Base-by-base conservation (phyloP, 2,113 vertebrate genomes). In the Parus major region DNA sequence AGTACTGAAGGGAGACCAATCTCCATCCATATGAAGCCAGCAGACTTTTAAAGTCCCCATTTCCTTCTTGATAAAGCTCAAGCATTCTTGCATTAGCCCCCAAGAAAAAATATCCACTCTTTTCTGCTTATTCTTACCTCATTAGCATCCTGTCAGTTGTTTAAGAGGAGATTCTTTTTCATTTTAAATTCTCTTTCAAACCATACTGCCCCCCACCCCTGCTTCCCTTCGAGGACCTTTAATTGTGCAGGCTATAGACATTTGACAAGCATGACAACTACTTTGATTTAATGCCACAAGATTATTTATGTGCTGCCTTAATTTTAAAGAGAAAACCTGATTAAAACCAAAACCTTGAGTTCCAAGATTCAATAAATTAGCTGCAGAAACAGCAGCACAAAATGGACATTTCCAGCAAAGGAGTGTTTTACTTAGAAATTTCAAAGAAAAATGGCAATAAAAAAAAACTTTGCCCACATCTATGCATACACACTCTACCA, bases 151-250 rank as follows among this genome's bases (percentile, higher is more conserved):
- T 82, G 69, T 56, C 16, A 2, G 93, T 92, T 97, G 93, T 95
- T 95, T 92, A 82, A 91, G 69, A 89, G 66, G 75, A 88, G 42
- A 89, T 61, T 90, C 63, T 59, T 87, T 96, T 94, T 96, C 42
- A 96, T 93, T 87, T 50, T 70, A 92, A 90, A 94, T 94, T 96
- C 91, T 92, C 91, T 95, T 96, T 97, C 83, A 96, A 93, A 95
- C 18, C 0, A 0, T 47, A 29, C 23, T 57, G 42, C 11, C 53
- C 33, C 24, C 7, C 39, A 47, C 7, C 14, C 31, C 22, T 0
- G 2, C n/a, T 55, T 73, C 41, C 16, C 55, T 86, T 70, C 2
- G 10, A 66, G 47, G 82, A 55, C 42, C 47, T 89, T 80, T 95
- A 92, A 91, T 92, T 93, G 87, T 88, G 87, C 60, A 77, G 72